Conservation (phyloP, 2,888 invertebrate species). For the Pristionchus entomophagus region DNA sequence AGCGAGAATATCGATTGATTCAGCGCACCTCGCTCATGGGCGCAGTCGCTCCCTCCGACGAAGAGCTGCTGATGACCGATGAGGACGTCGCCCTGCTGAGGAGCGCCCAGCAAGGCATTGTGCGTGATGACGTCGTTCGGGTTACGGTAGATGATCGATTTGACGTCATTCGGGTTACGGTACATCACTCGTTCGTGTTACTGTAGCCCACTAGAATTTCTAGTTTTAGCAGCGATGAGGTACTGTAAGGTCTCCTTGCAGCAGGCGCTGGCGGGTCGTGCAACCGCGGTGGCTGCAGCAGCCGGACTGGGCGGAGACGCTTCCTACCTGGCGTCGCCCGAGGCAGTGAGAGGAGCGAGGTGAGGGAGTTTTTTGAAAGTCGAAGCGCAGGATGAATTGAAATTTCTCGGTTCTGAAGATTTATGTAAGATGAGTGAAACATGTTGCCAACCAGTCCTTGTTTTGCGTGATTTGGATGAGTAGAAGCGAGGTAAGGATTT, state of each 20-base stretch:
- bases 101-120: conserved; percentile 34
- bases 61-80: neutral
- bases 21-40: conserved; percentile 11
- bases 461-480: no score
- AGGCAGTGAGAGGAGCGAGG: conserved; percentile 4
- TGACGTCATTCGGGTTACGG: no score
- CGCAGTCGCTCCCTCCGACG: neutral
- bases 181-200: no score
- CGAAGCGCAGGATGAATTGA: no score
- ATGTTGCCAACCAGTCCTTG: no score
- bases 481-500: no score
- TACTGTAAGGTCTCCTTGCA: no score
- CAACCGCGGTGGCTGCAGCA: neutral
- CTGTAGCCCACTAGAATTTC: no score
- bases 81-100: conserved; percentile 3
- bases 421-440: no score
- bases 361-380: no score
- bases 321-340: conserved; percentile 36
- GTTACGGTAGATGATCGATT: neutral
- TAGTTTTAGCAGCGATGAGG: no score
- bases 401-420: no score
- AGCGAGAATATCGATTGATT: neutral
- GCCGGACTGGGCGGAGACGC: conserved; percentile 7
- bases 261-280: conserved; percentile 26
- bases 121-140: neutral